Percentiles rank a stretch among this genome's conserved stretches.
Conservation (phyloP, 2,113 vertebrate genomes). For the cattle (Bos taurus) region DNA sequence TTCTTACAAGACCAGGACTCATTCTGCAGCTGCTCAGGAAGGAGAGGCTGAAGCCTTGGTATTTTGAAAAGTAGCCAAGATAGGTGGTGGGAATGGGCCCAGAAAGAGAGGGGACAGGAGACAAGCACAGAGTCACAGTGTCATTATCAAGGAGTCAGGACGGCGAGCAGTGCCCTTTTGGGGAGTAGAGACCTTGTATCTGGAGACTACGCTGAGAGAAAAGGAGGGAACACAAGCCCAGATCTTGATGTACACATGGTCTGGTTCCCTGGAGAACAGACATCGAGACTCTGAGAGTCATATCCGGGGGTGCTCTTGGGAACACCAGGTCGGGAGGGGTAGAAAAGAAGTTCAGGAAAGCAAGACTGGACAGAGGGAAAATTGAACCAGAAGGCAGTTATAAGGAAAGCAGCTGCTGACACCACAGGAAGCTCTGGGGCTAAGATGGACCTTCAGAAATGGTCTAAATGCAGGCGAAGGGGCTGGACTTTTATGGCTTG, state of each 20-base stretch:
- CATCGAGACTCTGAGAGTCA: accelerated
- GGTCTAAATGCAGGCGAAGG: neutral
- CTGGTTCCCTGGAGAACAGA: neutral
- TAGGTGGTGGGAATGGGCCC: accelerated
- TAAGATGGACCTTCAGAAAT: neutral
- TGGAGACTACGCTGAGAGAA: neutral
- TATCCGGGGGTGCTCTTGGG: accelerated
- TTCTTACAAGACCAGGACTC: neutral
- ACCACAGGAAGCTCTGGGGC: neutral
- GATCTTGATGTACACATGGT: neutral
- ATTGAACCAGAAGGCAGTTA: accelerated
- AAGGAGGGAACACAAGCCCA: accelerated
- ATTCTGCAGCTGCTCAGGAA: neutral
- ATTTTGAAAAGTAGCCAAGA: neutral
- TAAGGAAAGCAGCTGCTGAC: neutral
- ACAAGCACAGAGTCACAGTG: neutral
- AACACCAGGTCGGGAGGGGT: accelerated
- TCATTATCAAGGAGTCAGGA: neutral
- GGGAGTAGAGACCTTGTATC: neutral
- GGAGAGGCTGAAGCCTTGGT: neutral
- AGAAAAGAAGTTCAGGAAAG: neutral
- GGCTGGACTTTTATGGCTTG: accelerated
- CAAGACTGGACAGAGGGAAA: neutral
- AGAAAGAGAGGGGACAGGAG: neutral
- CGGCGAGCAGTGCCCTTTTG: neutral